A percentile compares a stretch with the other conserved stretches of the same genome.
Evolutionary conservation across 2,113 vertebrate genomes (phyloP).

Genomic region (Corythaeola cristata): DNA sequence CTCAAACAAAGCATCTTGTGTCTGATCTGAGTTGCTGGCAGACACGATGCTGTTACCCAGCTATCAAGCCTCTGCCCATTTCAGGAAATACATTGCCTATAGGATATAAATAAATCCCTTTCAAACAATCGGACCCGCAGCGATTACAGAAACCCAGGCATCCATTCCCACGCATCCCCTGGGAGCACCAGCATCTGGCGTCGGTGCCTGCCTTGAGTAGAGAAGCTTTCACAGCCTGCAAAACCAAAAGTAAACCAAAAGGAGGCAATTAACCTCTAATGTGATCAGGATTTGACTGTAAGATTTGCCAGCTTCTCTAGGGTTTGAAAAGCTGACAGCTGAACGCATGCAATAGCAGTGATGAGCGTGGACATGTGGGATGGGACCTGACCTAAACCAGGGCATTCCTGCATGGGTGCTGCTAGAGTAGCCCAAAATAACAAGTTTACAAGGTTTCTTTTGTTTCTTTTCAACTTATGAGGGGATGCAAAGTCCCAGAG

Average conservation of each 20-base stretch:
- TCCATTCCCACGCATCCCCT: neutral
- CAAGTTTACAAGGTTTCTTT: neutral
- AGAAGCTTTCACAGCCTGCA: neutral
- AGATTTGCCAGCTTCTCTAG: neutral
- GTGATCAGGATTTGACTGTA: neutral
- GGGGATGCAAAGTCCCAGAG: neutral
- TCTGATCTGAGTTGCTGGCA: neutral
- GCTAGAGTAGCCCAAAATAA: neutral
- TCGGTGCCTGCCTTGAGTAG: neutral
- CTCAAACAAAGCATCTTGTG: neutral
- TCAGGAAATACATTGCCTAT: conserved; percentile 6
- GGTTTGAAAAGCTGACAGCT: neutral
- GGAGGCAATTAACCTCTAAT: neutral
- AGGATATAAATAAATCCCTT: conserved; percentile 42
- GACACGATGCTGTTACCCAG: neutral
- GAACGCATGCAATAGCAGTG: neutral
- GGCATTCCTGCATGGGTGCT: neutral
- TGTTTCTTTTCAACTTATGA: neutral
- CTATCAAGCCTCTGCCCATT: neutral
- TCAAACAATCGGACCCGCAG: neutral
- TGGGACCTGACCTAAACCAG: neutral
- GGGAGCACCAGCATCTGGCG: neutral
- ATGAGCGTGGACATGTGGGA: neutral
- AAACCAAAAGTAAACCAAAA: neutral
- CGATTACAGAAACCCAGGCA: neutral